Evolutionary conservation across 2,113 vertebrate species (phyloP), one percentile per base, ranked within the genome.

Genomic region (Scortum barcoo): DNA sequence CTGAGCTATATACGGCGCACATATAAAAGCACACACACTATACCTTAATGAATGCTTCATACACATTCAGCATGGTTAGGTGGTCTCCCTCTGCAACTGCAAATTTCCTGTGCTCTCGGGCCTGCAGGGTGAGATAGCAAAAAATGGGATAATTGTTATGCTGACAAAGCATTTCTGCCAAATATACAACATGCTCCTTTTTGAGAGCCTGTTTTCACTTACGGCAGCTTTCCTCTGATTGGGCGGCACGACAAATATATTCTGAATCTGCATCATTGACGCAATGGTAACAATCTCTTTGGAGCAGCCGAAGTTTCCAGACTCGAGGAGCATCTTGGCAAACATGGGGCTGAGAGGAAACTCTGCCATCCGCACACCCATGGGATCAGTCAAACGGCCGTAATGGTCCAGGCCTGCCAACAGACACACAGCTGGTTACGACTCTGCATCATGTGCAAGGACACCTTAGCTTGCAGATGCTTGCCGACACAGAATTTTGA

Each of bases 211-310:
- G 17, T 83, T 85, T 87, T 42, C 58, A 93, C 98, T 96, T 92
- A 99, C 98, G 22, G 98, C 97, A 75, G 95, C 95, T 79, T 94
- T 94, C 93, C 98, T 99, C 91, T 99, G 97, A 94, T 97, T 98
- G 80, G 97, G 93, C 26, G 97, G 97, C 28, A 96, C 89, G 40
- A 96, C 69, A 85, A 99, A 99, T 76, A 99, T 93, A 85, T 99
- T 99, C 88, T 99, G 98, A 92, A 99, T 99, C 91, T 99, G 98
- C 98, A 99, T 99, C 98, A 99, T 99, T 70, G 98, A 97, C 6
- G 97, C 98, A 48, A 99, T 99, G 88, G 97, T 98, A 77, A 98
- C 92, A 30, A 99, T 97, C 94, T 99, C 98, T 87, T 98, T 97
- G 83, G 98, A 99, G 92, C 98, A 99, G 89, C 97, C 97, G 66